Evolutionary conservation across 2,888 invertebrate species (phyloP), one percentile per base, ranked within the genome.

Genomic region (Caradrina clavipalpis): DNA sequence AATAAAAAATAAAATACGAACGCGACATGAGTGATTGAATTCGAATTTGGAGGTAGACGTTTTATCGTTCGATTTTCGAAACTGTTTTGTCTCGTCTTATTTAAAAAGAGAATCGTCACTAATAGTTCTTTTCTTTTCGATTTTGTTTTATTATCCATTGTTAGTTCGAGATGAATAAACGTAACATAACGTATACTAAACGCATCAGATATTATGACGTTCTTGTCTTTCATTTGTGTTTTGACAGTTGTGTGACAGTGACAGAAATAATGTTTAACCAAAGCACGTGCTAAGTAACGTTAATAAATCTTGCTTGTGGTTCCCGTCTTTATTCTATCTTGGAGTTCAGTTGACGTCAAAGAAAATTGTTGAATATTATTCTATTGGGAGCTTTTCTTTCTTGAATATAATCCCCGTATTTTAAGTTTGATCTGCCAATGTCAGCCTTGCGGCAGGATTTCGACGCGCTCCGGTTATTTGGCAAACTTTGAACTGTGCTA

Each of bases 401-500:
- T 54, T n/a, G 0, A 21, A 6, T 21, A 17, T 56, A 55, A 42
- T 54, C 39, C n/a, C 0, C 10, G 5, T 49, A 60, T 57, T 61
- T 63, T 17, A 58, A 51, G 4, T 50, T 49, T 19, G 49, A 50
- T 45, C 62, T 54, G 68, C 63, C 75, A 79, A 61, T 50, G 63
- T 31, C 22, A 13, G 3, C 31, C 53, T 56, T 58, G 53, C 59
- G 55, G 78, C 66, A 35, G 66, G 49, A 61, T 65, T 55, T 39
- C 54, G 5, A 51, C 42, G 54, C 55, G 58, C 49, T 47, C 58
- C 56, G 35, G 70, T 67, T 80, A 69, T 80, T 82, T 75, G 60
- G 55, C 53, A 69, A 82, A 77, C 73, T 80, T 79, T 74, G 70
- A 71, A 60, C 59, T 66, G 59, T 60, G 70, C 39, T 50, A 63